phyloP scores from a whole-genome alignment of 2,113 vertebrate genomes.

The Psilopogon haemacephalus region DNA sequence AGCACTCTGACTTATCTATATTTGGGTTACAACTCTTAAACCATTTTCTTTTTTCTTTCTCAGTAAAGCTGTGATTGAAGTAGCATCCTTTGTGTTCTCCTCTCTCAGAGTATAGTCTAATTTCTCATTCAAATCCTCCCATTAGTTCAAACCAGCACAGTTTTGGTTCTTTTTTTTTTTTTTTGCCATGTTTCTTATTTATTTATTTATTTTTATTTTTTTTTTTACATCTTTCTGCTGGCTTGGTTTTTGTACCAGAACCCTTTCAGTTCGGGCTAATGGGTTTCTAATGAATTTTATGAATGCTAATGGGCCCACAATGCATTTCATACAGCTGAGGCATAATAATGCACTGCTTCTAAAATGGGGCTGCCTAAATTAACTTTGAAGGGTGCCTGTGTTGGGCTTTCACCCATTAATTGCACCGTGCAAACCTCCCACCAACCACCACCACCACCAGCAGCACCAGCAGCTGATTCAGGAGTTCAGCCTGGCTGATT shows the following conservation, averaged over 20 bases:
- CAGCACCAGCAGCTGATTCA: conserved; percentile 25
- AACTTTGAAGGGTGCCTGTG: conserved; percentile 8
- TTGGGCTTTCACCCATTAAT: conserved; percentile 32
- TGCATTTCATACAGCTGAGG: conserved; percentile 16
- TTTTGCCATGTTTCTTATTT: too few species aligned
- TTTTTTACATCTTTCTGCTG: background rate
- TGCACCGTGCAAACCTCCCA: background rate
- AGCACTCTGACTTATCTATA: too few species aligned
- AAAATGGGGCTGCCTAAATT: conserved; percentile 24
- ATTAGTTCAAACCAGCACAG: too few species aligned
- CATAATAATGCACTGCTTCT: background rate
- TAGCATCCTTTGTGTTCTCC: too few species aligned
- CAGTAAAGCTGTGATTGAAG: too few species aligned
- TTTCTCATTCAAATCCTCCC: too few species aligned
- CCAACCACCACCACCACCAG: background rate
- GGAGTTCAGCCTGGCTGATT: background rate
- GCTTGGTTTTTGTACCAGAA: background rate
- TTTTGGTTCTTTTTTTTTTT: too few species aligned
- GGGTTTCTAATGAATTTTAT: conserved; percentile 24
- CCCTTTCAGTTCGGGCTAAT: conserved; percentile 24
- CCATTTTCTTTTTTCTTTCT: too few species aligned
- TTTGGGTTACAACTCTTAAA: too few species aligned
- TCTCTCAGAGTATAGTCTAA: too few species aligned
- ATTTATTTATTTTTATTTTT: too few species aligned
- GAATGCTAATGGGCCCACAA: conserved; percentile 34